Base-by-base conservation (phyloP, 2,888 invertebrate species). In the Megaustenia siamemsis region DNA sequence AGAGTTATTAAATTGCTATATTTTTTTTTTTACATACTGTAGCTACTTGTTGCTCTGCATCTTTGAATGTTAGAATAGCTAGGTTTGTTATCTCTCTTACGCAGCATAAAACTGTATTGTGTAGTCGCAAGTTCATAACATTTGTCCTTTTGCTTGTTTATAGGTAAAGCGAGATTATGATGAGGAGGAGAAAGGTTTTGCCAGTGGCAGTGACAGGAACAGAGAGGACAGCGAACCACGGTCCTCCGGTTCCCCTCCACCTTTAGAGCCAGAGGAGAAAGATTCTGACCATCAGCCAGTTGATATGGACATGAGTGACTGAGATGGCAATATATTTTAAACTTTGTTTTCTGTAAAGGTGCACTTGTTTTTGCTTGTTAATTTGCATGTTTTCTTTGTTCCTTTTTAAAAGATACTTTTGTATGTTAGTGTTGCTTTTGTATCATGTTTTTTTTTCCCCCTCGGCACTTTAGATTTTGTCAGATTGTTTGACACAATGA, bases 221-320 rank as follows among this genome's bases (percentile, higher is more conserved):
- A 85, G 82, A 32, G 86, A 84, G n/a, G 43, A 60, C 15, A 82
- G 78, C 77, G 68, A 83, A 69, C 83, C 84, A n/a, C 84, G 86
- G 6, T 86, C 87, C 21, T 82, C 87, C 6, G 43, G 66, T 49
- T 83, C 86, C 43, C 83, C 82, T 3, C 86, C 86, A 10, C 53
- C 76, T 6, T 80, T 84, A 53, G 75, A 86, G 12, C 53, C 81
- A 32, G 80, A 76, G 40, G 78, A 86, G 12, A 86, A 83, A 56
- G 88, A 88, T 49, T 89, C 89, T 53, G 90, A 92, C 80, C 85
- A 90, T 40, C 91, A 91, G 81, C 85, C 88, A 68, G 90, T 91
- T 35, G 92, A 92, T 83, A 92, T 92, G 92, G 92, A 92, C 69
- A 91, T 91, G 90, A 92, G 92, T 87, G 92, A 91, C 83, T 92